A percentile compares a stretch with the other conserved stretches of the same genome.
Conservation (phyloP, 2,888 invertebrate species). For the Cataglyphis cursor region DNA sequence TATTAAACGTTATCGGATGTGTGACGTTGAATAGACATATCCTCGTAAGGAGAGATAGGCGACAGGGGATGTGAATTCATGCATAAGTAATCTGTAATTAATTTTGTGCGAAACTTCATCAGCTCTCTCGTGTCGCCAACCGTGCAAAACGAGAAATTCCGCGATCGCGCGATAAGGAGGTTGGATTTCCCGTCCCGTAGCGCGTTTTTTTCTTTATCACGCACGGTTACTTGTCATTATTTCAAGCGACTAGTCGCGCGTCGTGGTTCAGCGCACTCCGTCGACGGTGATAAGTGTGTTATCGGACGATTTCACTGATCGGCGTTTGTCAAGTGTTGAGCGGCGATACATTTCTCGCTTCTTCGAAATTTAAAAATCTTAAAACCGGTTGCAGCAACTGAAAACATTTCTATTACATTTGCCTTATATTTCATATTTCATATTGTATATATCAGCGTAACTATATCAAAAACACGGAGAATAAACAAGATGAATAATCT, state of each 20-base stretch:
- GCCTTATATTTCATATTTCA: background rate
- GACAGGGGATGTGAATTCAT: background rate
- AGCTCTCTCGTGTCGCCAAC: background rate
- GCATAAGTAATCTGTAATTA: conserved; percentile 8
- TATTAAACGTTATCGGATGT: background rate
- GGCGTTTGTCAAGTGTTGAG: conserved; percentile 22
- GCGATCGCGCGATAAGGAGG: conserved; percentile 40
- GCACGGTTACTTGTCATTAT: conserved; percentile 24
- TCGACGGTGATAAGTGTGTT: conserved; percentile 10
- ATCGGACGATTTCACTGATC: conserved; percentile 46
- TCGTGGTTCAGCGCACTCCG: conserved; percentile 30
- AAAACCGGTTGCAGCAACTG: background rate
- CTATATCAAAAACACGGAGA: background rate
- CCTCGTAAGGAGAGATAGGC: background rate
- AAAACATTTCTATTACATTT: background rate
- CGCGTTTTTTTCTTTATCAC: conserved; percentile 18
- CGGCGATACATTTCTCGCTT: conserved; percentile 4
- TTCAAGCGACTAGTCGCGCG: conserved; percentile 24
- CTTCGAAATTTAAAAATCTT: background rate
- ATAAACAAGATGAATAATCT: background rate
- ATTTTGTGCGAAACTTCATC: conserved; percentile 27
- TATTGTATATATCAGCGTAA: background rate
- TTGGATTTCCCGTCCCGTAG: conserved; percentile 32
- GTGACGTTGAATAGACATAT: background rate
- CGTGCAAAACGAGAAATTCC: conserved; percentile 24